Evolutionary conservation across 2,113 vertebrate species (phyloP).

Genomic region (Sturnus vulgaris): DNA sequence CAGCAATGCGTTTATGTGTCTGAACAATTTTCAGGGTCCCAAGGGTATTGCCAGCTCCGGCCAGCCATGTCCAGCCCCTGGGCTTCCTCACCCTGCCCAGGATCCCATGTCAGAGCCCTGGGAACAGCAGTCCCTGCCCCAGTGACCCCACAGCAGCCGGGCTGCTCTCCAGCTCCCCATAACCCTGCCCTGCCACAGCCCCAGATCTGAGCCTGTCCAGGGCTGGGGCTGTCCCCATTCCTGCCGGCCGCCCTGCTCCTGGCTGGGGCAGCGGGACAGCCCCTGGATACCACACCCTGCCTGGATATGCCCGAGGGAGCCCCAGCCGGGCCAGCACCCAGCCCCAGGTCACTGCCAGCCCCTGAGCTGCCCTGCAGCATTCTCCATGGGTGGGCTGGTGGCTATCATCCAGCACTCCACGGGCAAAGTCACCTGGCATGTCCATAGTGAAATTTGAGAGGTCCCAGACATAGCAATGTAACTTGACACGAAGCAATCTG

Average conservation of each 20-base stretch:
- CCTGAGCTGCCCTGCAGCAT: neutral
- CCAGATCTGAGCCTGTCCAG: rapidly evolving
- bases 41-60: neutral
- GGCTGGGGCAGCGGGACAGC: neutral
- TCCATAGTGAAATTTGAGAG: neutral
- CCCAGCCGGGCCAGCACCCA: rapidly evolving
- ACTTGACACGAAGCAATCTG: neutral
- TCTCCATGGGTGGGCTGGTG: neutral
- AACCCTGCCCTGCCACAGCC: neutral
- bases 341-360: neutral
- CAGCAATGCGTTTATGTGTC: neutral
- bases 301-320: neutral
- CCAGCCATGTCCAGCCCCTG: rapidly evolving
- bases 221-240: rapidly evolving
- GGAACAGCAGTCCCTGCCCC: neutral
- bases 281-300: neutral
- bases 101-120: rapidly evolving
- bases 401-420: neutral
- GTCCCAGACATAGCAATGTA: neutral
- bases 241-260: rapidly evolving
- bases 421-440: neutral
- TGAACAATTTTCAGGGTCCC: neutral
- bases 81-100: neutral
- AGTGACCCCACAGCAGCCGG: rapidly evolving
- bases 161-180: neutral